Evolutionary conservation across 1,140 invertebrate species (phyloP), one percentile per base, ranked within the genome.

Genomic region (Pantala flavescens): DNA sequence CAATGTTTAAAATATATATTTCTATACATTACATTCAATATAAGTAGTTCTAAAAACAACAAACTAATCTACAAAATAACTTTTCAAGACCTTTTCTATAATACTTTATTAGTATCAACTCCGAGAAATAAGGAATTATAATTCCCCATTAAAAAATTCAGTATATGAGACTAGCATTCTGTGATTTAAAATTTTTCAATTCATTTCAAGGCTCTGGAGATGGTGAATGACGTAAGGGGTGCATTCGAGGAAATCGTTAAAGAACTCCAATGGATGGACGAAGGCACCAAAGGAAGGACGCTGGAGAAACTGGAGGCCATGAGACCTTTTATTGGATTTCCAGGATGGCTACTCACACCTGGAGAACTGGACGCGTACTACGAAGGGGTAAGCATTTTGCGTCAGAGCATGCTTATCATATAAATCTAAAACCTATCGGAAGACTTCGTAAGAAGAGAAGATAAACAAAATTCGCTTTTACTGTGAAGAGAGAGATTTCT

Each of bases 231-330:
- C 78, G 88, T 95, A 0, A 85, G 88, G 73, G 81, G 84, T 3
- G 88, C 91, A 1, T 94, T 94, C 81, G 86, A 90, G 49, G 87
- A 88, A 43, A 86, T 90, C 73, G 85, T 94, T 0, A 79, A 85
- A 0, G 84, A 88, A 76, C 82, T 91, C 14, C 85, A 89, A 16
- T 74, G 73, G 73, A 74, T 74, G 73, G 78, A 82, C 19, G 78
- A 81, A 23, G 55, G 49, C 9, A 87, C 86, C 0, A 81, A 76
- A 72, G 23, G 24, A 16, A 73, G 73, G n/a, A 79, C 80, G n/a
- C 75, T 78, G 73, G 73, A 77, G 23, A 81, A 81, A 77, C 74
- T 79, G 0, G 75, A 77, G 43, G 77, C 77, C 28, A 82, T 82
- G 71, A 79, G 78, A n/a, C 76, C 78, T 5, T 79, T 80, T 74